Evolutionary conservation across 2,888 invertebrate genomes (phyloP).

Genomic region (Agrochola lota): DNA sequence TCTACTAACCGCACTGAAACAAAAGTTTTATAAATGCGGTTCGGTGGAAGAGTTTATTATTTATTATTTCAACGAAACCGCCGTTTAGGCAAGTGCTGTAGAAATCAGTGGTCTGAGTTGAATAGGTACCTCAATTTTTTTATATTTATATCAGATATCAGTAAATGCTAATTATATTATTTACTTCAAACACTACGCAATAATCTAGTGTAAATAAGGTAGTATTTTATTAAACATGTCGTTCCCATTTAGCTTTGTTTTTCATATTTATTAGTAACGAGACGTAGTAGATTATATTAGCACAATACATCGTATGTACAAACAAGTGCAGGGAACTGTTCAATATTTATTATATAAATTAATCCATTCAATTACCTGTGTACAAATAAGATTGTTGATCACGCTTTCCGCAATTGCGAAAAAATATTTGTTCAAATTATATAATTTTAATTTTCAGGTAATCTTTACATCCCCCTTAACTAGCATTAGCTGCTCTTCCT

Average conservation of each 20-base stretch:
- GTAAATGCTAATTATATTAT: neutral
- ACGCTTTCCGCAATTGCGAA: neutral
- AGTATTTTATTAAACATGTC: conserved; percentile 8
- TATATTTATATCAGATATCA: no score
- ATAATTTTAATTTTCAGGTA: no score
- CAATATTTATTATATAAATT: conserved; percentile 27
- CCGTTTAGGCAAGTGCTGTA: no score
- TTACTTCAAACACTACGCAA: conserved; percentile 1
- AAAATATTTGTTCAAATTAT: no score
- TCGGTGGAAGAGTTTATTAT: no score
- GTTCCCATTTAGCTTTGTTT: conserved; percentile 25
- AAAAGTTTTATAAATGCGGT: no score
- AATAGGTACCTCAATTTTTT: no score
- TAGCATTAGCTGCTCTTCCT: no score
- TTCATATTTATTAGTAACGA: neutral
- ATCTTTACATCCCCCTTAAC: no score
- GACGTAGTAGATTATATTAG: conserved; percentile 13
- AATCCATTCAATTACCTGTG: conserved; percentile 1
- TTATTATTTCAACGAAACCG: no score
- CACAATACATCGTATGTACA: conserved; percentile 12
- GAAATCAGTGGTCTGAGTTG: no score
- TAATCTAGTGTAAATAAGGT: neutral
- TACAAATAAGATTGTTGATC: neutral
- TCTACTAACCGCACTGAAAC: no score
- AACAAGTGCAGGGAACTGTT: conserved; percentile 21